Percentiles rank a stretch among this genome's conserved stretches.
Conservation (phyloP, 2,888 invertebrate genomes). For the Drosophila atripex region DNA sequence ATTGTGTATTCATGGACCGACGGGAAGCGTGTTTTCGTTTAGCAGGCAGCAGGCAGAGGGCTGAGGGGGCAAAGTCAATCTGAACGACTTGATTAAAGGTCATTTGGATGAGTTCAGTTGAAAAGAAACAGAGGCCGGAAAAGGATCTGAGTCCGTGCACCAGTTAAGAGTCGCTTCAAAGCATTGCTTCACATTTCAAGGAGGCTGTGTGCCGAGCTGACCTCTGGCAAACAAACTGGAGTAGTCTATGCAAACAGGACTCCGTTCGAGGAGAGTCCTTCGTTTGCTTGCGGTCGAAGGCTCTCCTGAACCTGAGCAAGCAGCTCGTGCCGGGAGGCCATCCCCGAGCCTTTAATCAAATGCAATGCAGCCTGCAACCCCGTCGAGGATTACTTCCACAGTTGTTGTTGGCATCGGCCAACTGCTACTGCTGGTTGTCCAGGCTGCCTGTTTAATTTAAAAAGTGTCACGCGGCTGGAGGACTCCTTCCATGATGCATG, state of each 20-base stretch:
- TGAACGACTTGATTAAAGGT: conserved; percentile 21
- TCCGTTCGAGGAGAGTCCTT: conserved; percentile 3
- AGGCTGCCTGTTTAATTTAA: conserved; percentile 56
- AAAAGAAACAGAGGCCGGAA: conserved; percentile 2
- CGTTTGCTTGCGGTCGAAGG: conserved; percentile 16
- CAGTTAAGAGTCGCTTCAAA: not conserved
- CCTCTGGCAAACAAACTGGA: conserved; percentile 19
- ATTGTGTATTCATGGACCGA: conserved; percentile 75
- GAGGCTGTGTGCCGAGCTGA: conserved; percentile 1
- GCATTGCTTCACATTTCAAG: not conserved
- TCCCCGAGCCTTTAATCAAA: conserved; percentile 70
- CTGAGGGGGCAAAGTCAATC: conserved; percentile 5
- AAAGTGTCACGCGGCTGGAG: conserved; percentile 70
- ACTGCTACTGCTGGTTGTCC: conserved; percentile 61
- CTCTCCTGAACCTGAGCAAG: conserved; percentile 21
- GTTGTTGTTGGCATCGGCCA: conserved; percentile 39
- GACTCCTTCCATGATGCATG: conserved; percentile 35
- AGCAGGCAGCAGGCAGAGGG: conserved; percentile 22
- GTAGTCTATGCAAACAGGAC: conserved; percentile 24
- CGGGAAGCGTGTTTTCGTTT: conserved; percentile 41
- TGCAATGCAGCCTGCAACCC: conserved; percentile 59
- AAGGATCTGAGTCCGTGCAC: not conserved
- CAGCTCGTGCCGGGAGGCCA: conserved; percentile 52
- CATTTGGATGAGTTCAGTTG: not conserved
- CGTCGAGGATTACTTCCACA: conserved; percentile 35